Evolutionary conservation across 2,113 vertebrate species (phyloP).

Genomic region (Perognathus longimembris): DNA sequence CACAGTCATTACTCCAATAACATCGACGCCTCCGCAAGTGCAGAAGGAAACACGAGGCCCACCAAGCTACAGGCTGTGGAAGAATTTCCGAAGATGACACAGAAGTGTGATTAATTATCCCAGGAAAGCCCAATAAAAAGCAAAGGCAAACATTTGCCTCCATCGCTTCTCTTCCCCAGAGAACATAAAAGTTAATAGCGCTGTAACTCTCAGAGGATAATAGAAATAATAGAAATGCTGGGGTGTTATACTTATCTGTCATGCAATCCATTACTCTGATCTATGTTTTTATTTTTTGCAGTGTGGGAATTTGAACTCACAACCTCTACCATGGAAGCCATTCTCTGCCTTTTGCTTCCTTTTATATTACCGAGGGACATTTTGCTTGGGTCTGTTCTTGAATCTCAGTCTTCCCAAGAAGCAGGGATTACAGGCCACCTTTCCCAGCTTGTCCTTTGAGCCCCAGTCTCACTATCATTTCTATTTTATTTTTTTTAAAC

Average conservation of each 20-base stretch:
- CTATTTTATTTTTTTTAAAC: too few relatives aligned
- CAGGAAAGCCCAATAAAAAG: constrained; percentile 35
- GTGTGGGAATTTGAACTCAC: too few relatives aligned
- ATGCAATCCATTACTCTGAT: not conserved
- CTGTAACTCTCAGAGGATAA: too few relatives aligned
- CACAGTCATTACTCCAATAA: not conserved
- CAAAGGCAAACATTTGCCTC: constrained; percentile 38
- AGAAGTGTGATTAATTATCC: not conserved
- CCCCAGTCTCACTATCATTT: too few relatives aligned
- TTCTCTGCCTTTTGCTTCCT: too few relatives aligned
- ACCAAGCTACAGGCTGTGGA: not conserved
- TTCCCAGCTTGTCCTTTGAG: too few relatives aligned
- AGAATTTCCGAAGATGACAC: constrained; percentile 39
- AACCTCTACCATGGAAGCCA: too few relatives aligned
- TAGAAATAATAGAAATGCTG: not conserved
- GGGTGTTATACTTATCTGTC: not conserved
- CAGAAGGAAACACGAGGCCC: not conserved
- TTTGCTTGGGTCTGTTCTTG: too few relatives aligned
- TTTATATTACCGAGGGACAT: too few relatives aligned
- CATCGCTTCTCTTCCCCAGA: not conserved
- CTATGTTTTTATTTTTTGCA: too few relatives aligned
- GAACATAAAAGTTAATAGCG: not conserved
- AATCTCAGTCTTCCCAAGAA: too few relatives aligned
- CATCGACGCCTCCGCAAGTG: constrained; percentile 4
- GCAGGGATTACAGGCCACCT: too few relatives aligned